Conservation (phyloP, 2,888 invertebrate genomes). For the Limnephilus rhombicus region DNA sequence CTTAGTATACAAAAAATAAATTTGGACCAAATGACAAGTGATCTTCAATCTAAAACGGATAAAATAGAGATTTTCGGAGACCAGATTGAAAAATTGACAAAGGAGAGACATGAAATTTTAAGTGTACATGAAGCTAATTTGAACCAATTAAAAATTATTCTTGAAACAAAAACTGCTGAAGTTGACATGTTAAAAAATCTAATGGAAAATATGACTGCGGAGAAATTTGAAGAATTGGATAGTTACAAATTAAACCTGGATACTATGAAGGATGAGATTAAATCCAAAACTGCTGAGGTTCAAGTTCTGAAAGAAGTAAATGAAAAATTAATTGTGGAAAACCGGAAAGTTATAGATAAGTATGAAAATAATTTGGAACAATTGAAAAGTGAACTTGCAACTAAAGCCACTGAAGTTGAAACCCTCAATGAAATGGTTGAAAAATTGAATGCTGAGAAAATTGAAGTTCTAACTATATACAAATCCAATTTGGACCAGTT, state of each 20-base stretch:
- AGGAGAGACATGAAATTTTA: not conserved
- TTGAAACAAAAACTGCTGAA: slow-evolving; percentile 42
- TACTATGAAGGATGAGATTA: slow-evolving; percentile 45
- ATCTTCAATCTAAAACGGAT: not conserved
- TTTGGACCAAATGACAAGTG: not conserved
- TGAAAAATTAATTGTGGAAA: too few species aligned
- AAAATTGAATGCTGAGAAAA: not conserved
- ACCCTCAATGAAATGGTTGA: not conserved
- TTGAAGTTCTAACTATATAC: not conserved
- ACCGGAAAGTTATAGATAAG: too few species aligned
- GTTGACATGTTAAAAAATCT: slow-evolving; percentile 64
- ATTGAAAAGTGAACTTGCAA: not conserved
- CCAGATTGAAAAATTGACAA: not conserved
- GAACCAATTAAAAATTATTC: not conserved
- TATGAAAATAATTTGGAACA: not conserved
- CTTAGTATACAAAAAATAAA: not conserved
- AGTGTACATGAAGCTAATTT: not conserved
- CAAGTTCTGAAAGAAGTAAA: not conserved
- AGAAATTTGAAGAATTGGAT: not conserved
- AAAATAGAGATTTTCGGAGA: not conserved
- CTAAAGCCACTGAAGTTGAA: not conserved
- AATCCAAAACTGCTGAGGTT: not conserved
- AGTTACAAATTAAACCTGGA: slow-evolving; percentile 55
- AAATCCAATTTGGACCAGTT: not conserved
- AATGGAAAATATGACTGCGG: not conserved